A percentile compares a stretch with the other conserved stretches of the same genome.
phyloP scores from a whole-genome alignment of 1,140 invertebrate species.

The Apis mellifera region DNA sequence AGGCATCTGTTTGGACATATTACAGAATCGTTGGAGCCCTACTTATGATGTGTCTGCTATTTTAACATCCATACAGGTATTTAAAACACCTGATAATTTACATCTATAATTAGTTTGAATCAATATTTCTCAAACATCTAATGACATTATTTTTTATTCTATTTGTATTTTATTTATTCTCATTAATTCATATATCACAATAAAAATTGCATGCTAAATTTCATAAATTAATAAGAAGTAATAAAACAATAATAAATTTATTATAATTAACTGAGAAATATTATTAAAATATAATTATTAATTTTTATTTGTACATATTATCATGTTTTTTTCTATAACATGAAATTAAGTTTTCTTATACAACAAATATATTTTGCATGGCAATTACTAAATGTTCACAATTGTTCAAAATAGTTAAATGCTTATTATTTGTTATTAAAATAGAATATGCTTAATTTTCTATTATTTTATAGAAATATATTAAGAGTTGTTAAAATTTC shows the following conservation, averaged over 20 bases:
- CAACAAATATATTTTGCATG: conserved; percentile 46
- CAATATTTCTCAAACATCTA: not conserved
- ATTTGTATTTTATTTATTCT: not conserved
- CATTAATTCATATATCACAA: not conserved
- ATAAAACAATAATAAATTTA: not conserved
- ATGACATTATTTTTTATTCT: not conserved
- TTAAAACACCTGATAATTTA: not conserved
- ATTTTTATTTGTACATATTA: not conserved
- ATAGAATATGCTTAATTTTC: conserved; percentile 9
- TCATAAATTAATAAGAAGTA: not conserved
- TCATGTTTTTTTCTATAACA: not conserved
- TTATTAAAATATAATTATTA: not conserved
- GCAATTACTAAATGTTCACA: conserved; percentile 42
- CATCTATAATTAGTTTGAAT: not conserved
- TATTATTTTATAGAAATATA: conserved; percentile 21
- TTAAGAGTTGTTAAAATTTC: conserved; percentile 1
- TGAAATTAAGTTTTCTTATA: not conserved
- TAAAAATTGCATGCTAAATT: conserved; percentile 9
- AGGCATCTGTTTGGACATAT: conserved; percentile 99
- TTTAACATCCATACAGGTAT: conserved; percentile 94
- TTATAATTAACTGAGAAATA: not conserved
- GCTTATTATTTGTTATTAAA: not conserved
- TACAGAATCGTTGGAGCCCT: conserved; percentile 99
- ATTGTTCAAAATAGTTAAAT: not conserved
- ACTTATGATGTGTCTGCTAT: conserved; percentile 99